Base-by-base conservation (phyloP, 2,113 vertebrate species). In the Equus quagga region DNA sequence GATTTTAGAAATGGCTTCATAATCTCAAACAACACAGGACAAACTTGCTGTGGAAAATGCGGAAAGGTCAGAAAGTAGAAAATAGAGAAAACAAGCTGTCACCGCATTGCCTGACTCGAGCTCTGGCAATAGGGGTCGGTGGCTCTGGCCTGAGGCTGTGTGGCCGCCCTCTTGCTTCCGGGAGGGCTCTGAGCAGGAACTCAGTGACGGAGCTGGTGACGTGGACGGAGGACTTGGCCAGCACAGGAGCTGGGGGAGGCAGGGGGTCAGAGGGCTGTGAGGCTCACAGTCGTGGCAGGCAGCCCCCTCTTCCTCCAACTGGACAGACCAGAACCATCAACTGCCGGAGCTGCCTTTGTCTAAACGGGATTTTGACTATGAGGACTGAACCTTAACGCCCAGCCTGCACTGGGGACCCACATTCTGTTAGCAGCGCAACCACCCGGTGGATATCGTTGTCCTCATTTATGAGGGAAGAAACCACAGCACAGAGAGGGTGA, bases 321-420 rank as follows among this genome's bases (percentile, higher is more conserved):
- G 8, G 87, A 24, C 0, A 8, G 23, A 51, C 36, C 11, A 31
- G 41, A 54, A 15, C 4, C 21, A 28, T n/a, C 13, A 4, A 7
- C 49, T 8, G 3, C 21, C 23, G 0, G 4, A 76, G 19, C n/a
- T 15, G 26, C 41, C 0, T 64, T 8, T 28, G 46, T 14, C 58
- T 31, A 2, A 13, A 28, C 3, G 2, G 19, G 24, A 23, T n/a
- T 36, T 33, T 3, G 19, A 11, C 54, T 28, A 4, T 3, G 65
- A 62, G 23, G 31, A 6, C 41, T 23, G 8, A 33, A 15, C 18
- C 21, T 8, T 2, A 1, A 23, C 1, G 10, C 23, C 5, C 8
- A 3, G 46, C 11, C 5, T 4, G 1, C 8, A 21, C 80, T 0
- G 1, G 10, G 13, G 64, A 41, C 19, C 88, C 14, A 3, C 15